phyloP scores from a whole-genome alignment of 92 coral and sea anemone species.

The Phenganax subtilis region DNA sequence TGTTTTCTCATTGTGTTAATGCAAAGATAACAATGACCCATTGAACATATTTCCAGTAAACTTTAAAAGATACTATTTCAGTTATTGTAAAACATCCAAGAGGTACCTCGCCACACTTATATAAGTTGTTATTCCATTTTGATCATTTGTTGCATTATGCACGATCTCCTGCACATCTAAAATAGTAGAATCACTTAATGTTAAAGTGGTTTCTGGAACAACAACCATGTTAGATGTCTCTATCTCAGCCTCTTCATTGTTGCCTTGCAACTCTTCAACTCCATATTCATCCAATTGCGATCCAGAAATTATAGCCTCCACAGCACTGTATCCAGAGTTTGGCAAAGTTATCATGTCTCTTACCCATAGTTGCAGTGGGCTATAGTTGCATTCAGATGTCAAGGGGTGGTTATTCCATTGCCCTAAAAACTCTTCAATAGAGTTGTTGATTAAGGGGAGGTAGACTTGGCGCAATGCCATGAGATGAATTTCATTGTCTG shows the following conservation, averaged over 20 bases:
- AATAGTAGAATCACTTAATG: not conserved
- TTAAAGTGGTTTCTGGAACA: slow-evolving; percentile 35
- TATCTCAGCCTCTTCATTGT: slow-evolving; percentile 8
- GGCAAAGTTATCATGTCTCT: too few species aligned
- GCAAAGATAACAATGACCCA: too few species aligned
- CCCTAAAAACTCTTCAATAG: not conserved
- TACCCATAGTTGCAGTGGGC: too few species aligned
- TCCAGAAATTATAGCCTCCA: too few species aligned
- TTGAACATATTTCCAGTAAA: too few species aligned
- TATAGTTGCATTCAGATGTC: too few species aligned
- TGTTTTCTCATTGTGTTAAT: too few species aligned
- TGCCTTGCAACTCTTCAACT: slow-evolving; percentile 5
- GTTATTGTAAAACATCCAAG: not conserved
- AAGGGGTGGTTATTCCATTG: not conserved
- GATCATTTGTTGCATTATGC: not conserved
- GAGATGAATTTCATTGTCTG: too few species aligned
- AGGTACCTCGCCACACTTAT: not conserved
- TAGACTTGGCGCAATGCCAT: too few species aligned
- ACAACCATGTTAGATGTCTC: slow-evolving; percentile 14
- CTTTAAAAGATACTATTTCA: too few species aligned
- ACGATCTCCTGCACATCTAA: not conserved
- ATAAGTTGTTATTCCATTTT: not conserved
- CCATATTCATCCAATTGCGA: not conserved
- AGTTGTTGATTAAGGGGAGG: slow-evolving; percentile 20
- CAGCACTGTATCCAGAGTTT: too few species aligned